Conservation (phyloP, 1,140 invertebrate genomes). For the Euura lappo region DNA sequence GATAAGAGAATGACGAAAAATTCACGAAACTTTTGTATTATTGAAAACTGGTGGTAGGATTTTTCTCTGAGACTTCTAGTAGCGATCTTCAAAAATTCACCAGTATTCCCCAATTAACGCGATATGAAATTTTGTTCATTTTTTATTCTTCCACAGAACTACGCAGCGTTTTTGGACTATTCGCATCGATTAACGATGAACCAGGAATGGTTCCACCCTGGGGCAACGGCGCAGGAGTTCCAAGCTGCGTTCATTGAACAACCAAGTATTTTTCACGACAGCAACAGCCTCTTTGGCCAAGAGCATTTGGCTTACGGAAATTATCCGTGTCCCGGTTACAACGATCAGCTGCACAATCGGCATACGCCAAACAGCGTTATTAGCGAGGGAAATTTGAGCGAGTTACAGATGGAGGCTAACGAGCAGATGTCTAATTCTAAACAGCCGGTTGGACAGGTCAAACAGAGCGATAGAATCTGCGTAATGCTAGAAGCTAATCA, state of each 20-base stretch:
- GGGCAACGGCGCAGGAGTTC: conserved; percentile 17
- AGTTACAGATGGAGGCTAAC: background rate
- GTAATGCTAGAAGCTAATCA: conserved; percentile 4
- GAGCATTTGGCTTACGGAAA: background rate
- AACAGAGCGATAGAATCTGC: conserved; percentile 1
- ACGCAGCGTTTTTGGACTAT: conserved; percentile 24
- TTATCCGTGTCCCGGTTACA: background rate
- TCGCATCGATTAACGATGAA: conserved; percentile 18
- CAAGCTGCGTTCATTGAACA: conserved; percentile 15
- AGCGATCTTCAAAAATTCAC: conserved; percentile 5
- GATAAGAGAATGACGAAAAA: too few relatives aligned
- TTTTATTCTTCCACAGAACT: conserved; percentile 24
- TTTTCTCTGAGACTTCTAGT: too few relatives aligned
- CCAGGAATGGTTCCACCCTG: conserved; percentile 23
- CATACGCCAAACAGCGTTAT: background rate
- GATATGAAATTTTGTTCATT: conserved; percentile 8
- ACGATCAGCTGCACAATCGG: background rate
- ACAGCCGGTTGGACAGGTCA: background rate
- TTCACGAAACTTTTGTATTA: too few relatives aligned
- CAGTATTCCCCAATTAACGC: background rate
- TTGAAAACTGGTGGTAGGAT: too few relatives aligned
- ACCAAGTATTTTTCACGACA: conserved; percentile 22
- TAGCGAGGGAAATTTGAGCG: background rate
- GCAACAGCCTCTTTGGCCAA: background rate
- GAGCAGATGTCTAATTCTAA: background rate